Evolutionary conservation across 2,113 vertebrate species (phyloP).

Genomic region (Picathartes gymnocephalus): DNA sequence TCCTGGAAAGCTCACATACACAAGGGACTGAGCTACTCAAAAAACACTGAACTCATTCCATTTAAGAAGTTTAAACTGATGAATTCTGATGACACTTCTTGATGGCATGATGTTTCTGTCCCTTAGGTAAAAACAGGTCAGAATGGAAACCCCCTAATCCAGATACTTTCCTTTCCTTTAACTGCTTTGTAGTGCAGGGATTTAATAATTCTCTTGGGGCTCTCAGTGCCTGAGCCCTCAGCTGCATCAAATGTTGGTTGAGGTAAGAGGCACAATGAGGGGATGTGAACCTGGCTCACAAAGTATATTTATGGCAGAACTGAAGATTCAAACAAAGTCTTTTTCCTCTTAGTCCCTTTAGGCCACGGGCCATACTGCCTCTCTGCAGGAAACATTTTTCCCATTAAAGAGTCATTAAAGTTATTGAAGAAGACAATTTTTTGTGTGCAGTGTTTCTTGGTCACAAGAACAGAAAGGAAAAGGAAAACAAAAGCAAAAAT

Average conservation of each 20-base stretch:
- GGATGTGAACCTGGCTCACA: background rate
- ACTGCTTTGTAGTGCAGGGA: background rate
- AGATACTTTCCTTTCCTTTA: background rate
- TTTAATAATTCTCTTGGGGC: background rate
- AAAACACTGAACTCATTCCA: rapidly evolving
- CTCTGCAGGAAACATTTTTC: background rate
- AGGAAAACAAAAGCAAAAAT: background rate
- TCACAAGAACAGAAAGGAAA: background rate
- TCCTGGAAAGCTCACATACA: rapidly evolving
- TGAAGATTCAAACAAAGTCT: background rate
- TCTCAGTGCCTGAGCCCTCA: background rate
- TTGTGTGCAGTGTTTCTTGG: background rate
- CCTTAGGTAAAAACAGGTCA: background rate
- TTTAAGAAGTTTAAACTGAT: background rate
- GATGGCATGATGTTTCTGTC: background rate
- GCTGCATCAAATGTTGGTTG: background rate
- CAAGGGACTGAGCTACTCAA: background rate
- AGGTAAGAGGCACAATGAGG: background rate
- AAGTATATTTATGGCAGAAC: background rate
- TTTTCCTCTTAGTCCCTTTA: background rate
- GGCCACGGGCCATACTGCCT: background rate
- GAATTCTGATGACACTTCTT: background rate
- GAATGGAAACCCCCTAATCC: background rate
- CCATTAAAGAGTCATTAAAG: background rate
- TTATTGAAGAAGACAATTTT: background rate